Evolutionary conservation across 2,797 vertebrate genomes (phyloP).

Genomic region (Eurystomus glaucurus): DNA sequence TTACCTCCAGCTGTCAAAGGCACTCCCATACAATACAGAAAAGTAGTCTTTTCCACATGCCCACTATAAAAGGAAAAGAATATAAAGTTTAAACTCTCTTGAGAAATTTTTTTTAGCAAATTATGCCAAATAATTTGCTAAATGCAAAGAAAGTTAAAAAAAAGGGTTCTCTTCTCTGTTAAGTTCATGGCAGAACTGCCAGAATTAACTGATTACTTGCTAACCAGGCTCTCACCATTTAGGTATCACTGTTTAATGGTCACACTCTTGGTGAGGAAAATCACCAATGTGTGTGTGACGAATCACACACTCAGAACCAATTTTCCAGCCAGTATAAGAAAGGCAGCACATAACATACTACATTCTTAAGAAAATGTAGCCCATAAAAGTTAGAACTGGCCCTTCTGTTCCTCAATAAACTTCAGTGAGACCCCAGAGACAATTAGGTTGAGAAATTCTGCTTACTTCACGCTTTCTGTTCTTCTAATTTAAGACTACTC

Average conservation of each 20-base stretch:
- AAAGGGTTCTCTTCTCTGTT: not conserved
- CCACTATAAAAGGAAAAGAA: not conserved
- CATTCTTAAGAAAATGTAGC: not conserved
- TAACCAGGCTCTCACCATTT: not conserved
- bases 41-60: not conserved
- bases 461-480: not conserved
- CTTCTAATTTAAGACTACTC: not conserved
- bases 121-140: not conserved
- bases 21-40: not conserved
- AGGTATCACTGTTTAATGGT: not conserved
- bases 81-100: not conserved
- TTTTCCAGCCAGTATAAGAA: not conserved
- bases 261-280: not conserved
- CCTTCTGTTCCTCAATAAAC: not conserved
- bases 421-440: not conserved
- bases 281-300: too few species aligned
- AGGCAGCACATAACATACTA: not conserved
- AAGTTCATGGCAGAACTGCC: not conserved
- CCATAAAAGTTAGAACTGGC: not conserved
- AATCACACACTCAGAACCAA: not conserved
- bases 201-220: not conserved
- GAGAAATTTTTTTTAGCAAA: not conserved
- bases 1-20: not conserved
- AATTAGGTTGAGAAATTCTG: not conserved
- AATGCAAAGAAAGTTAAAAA: not conserved